Evolutionary conservation across 2,797 vertebrate genomes (phyloP), one percentile per base, ranked within the genome.

Genomic region (Tokudaia muenninki): DNA sequence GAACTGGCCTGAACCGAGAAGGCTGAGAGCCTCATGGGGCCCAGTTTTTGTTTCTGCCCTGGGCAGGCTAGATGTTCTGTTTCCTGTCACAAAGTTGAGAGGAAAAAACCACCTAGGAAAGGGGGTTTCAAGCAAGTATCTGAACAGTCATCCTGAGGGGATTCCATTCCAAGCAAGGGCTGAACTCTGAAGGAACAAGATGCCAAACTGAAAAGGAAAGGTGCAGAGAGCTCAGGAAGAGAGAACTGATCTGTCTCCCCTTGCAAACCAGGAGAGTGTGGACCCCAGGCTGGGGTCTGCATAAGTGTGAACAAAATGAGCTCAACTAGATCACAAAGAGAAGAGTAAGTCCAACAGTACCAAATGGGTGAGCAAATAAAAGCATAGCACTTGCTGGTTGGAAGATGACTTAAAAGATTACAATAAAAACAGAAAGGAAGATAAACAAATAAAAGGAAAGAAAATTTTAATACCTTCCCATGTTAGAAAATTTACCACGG

Each of bases 161-260:
- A 92, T 31, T 34, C 65, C 74, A 97, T 80, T 26, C 52, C 93
- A 97, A 96, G 94, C 97, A 26, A 65, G 97, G 72, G 92, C 37
- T 78, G 44, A 94, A 55, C 77, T 98, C 57, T 74, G 94, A 97
- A 55, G 83, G 91, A 98, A 77, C 86, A 92, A 94, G 97, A 96
- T 97, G 52, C n/a, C 89, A 97, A 89, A 59, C 41, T 61, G 91
- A 92, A 79, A 89, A 95, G 89, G 50, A 61, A 91, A 92, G 41
- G 52, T 41, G 83, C 72, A 24, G 84, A 7, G 74, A 97, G 41
- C 4, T 65, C 82, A 94, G 44, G 57, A 37, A 87, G 82, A 70
- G 44, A 87, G 61, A 31, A 41, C 4, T 75, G 22, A 2, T 11
- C 1, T 16, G 14, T 1, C 12, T 52, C 79, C 94, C 84, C 87